Conservation (phyloP, 1,140 invertebrate genomes). For the Zaprionus vittiger region DNA sequence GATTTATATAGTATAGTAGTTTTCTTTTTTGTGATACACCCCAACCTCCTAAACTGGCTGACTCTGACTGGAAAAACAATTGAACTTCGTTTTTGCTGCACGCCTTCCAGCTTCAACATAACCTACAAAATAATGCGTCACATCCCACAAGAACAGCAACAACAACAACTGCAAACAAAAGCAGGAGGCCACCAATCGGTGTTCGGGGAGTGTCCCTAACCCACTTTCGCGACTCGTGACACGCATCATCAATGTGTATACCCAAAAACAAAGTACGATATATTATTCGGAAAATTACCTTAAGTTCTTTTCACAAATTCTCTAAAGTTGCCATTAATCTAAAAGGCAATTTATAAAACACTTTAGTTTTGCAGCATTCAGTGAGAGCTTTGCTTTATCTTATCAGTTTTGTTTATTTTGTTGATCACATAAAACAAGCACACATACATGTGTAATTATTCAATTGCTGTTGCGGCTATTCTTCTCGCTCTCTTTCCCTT, state of each 20-base stretch:
- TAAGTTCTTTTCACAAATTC: slow-evolving; percentile 10
- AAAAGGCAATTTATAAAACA: slow-evolving; percentile 23
- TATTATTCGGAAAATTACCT: slow-evolving; percentile 62
- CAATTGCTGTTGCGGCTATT: slow-evolving; percentile 1
- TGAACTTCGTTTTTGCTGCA: slow-evolving; percentile 13
- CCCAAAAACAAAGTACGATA: not conserved
- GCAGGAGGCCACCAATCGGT: not conserved
- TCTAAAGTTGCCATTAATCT: slow-evolving; percentile 5
- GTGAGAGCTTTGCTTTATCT: slow-evolving; percentile 31
- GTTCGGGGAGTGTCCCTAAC: slow-evolving; percentile 72
- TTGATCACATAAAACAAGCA: slow-evolving; percentile 28
- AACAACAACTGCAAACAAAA: not conserved
- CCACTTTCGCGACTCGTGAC: slow-evolving; percentile 54
- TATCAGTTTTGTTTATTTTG: slow-evolving; percentile 57
- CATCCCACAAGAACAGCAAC: slow-evolving; percentile 9
- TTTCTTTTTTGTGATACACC: not conserved
- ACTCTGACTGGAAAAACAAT: slow-evolving; percentile 65
- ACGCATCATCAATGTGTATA: slow-evolving; percentile 14
- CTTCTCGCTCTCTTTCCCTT: slow-evolving; percentile 14
- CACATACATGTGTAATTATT: slow-evolving; percentile 16
- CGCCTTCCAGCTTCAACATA: slow-evolving; percentile 32
- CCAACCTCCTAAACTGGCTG: not conserved
- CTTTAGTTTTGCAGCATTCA: slow-evolving; percentile 32
- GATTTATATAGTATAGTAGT: not conserved
- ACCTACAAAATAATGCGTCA: slow-evolving; percentile 36